A percentile compares a stretch with the other conserved stretches of the same genome.
Evolutionary conservation across 1,140 invertebrate genomes (phyloP).

Genomic region (Cyrtorhinus lividipennis): DNA sequence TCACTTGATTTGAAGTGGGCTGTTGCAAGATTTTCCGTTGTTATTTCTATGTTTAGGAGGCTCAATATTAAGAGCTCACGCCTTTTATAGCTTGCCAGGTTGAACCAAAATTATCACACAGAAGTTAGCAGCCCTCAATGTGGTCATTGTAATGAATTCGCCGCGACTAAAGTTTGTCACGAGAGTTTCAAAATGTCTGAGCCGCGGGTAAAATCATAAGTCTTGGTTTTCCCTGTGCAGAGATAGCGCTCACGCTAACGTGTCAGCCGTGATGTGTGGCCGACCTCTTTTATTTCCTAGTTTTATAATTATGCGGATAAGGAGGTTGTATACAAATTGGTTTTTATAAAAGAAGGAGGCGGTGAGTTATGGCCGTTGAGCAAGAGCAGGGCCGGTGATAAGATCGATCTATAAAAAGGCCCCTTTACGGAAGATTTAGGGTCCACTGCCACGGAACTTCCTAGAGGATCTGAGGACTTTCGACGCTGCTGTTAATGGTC

Average conservation of each 20-base stretch:
- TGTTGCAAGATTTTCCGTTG: too few relatives aligned
- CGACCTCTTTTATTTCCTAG: background rate
- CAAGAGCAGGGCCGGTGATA: background rate
- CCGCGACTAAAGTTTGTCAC: background rate
- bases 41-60: too few relatives aligned
- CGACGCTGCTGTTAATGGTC: background rate
- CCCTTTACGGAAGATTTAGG: background rate
- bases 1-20: too few relatives aligned
- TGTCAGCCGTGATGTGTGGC: conserved; percentile 8
- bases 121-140: too few relatives aligned
- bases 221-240: background rate
- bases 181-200: background rate
- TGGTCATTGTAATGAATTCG: too few relatives aligned
- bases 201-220: background rate
- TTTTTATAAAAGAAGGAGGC: conserved; percentile 3
- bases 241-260: background rate
- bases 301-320: conserved; percentile 7
- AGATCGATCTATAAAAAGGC: conserved; percentile 1
- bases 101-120: too few relatives aligned
- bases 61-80: too few relatives aligned
- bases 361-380: background rate
- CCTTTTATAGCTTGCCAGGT: too few relatives aligned
- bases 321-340: conserved; percentile 9
- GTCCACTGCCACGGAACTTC: background rate
- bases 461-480: background rate